Evolutionary conservation across 2,797 vertebrate genomes (phyloP), one percentile per base, ranked within the genome.

Genomic region (Enteromius viviparus): DNA sequence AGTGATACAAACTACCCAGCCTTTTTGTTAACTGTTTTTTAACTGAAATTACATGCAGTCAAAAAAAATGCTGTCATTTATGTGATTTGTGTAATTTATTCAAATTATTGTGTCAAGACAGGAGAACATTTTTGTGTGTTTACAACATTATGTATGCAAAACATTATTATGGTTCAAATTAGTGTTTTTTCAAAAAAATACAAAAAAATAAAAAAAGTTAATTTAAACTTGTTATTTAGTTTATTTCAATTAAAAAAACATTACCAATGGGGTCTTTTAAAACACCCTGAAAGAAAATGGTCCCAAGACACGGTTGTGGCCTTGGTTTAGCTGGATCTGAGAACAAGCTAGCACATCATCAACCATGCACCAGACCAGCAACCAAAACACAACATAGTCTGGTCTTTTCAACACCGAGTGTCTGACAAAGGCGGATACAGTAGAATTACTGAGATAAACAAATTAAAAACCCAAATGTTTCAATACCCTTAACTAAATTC

Each of bases 281-380:
- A n/a, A 55, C 8, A 10, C 19, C 53, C 8, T n/a, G 1, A n/a
- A n/a, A 55, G 21, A 55, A 55, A 55, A 55, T 10, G 51, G 6
- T 19, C 51, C 8, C n/a, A 26, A 60, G 55, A 26, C 4, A 60
- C 12, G n/a, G 55, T 60, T 26, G 12, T 2, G n/a, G 55, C 55
- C n/a, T 26, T 60, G n/a, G n/a, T 60, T 60, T 60, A 23, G 55
- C 8, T 23, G 69, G 4, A 21, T 26, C 7, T 19, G 12, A 15
- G 49, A 51, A 69, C 32, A 80, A 55, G 53, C 47, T 53, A 68
- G 47, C 64, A 40, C 32, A 79, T n/a, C 64, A 69, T n/a, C 8
- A 42, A n/a, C 34, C 29, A 34, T 71, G 23, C 69, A 26, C n/a
- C 1, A 32, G 71, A 74, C 58, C 40, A 64, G 66, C 51, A 45